phyloP scores from a whole-genome alignment of 2,113 vertebrate species.

The Anguilla rostrata region DNA sequence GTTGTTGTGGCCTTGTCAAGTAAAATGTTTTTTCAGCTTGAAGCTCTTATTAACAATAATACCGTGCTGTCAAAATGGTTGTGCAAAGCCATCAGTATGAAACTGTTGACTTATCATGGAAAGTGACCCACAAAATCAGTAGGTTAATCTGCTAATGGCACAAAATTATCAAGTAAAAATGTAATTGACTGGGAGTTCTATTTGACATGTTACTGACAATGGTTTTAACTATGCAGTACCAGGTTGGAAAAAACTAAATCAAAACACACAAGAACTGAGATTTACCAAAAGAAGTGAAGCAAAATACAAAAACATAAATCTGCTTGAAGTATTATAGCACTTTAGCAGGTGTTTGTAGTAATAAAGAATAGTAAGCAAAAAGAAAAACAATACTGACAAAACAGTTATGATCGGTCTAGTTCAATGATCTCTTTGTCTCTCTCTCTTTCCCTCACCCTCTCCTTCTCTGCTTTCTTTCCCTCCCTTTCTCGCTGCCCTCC shows the following conservation, averaged over 20 bases:
- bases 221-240: not conserved
- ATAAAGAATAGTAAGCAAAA: not conserved
- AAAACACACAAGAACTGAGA: not conserved
- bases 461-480: conserved; percentile 33
- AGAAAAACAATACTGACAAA: not conserved
- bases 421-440: not conserved
- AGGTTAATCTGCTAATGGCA: not conserved
- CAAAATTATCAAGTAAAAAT: not conserved
- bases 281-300: not conserved
- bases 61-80: not conserved
- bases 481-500: conserved; percentile 17
- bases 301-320: not conserved
- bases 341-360: not conserved
- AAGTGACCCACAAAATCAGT: not conserved
- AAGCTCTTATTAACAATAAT: not conserved
- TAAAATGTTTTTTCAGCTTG: not conserved
- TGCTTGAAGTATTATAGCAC: not conserved
- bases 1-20: not conserved
- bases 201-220: not conserved
- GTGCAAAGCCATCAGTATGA: not conserved
- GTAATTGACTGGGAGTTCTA: not conserved
- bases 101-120: not conserved
- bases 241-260: not conserved
- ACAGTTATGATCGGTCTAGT: not conserved
- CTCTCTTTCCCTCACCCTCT: conserved; percentile 53